Evolutionary conservation across 2,888 invertebrate genomes (phyloP).

Genomic region (Priocnemis perturbator): DNA sequence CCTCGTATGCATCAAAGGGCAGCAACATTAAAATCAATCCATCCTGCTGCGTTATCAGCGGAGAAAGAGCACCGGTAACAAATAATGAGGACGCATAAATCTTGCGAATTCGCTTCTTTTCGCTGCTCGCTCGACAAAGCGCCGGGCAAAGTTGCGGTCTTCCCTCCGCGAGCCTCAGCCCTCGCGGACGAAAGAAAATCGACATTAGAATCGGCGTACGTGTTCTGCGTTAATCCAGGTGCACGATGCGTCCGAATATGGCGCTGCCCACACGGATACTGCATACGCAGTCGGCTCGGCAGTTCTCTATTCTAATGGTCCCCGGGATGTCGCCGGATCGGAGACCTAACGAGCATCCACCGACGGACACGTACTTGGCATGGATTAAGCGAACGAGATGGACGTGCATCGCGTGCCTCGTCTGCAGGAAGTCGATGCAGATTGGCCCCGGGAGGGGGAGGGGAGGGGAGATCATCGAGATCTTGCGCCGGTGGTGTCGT

Average conservation of each 20-base stretch:
- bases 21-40: no score
- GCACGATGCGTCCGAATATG: conserved; percentile 46
- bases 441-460: conserved; percentile 6
- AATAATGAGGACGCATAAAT: no score
- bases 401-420: conserved; percentile 16
- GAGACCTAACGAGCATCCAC: conserved; percentile 26
- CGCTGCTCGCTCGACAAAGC: no score
- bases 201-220: conserved; percentile 9
- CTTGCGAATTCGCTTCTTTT: no score
- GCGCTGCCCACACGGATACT: conserved; percentile 21
- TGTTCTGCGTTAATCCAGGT: conserved; percentile 48
- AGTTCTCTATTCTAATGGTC: conserved; percentile 62
- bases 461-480: conserved; percentile 12
- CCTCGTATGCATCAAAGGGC: no score
- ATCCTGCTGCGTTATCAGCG: no score
- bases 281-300: conserved; percentile 25
- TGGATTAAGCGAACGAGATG: conserved; percentile 21
- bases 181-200: no score
- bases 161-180: no score
- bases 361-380: conserved; percentile 17
- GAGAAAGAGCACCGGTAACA: no score
- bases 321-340: conserved; percentile 46
- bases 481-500: no score
- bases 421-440: conserved; percentile 12
- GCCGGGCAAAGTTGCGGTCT: no score